Evolutionary conservation across 2,797 vertebrate genomes (phyloP).

Genomic region (Aratinga solstitialis): DNA sequence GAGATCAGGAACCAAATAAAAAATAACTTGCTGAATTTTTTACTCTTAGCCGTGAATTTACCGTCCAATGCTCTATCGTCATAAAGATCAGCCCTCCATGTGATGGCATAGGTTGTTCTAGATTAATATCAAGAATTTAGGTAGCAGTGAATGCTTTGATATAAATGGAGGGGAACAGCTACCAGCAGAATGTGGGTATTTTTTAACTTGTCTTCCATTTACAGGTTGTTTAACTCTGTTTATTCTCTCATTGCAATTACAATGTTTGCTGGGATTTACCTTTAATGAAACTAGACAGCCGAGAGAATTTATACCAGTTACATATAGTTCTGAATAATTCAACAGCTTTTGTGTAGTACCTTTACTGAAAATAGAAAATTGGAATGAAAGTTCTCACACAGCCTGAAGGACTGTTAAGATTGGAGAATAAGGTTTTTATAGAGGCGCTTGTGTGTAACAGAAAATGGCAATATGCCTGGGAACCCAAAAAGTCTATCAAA

Average conservation of each 20-base stretch:
- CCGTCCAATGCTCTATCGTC: background rate
- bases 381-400: background rate
- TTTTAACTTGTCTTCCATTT: background rate
- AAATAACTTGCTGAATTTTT: background rate
- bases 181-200: background rate
- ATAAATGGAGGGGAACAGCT: background rate
- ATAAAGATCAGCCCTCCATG: background rate
- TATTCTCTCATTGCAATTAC: background rate
- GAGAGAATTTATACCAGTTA: background rate
- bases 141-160: background rate
- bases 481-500: background rate
- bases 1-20: background rate
- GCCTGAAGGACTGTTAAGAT: background rate
- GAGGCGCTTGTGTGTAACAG: background rate
- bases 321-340: slow-evolving; percentile 23
- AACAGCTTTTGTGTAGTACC: background rate
- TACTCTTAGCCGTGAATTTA: background rate
- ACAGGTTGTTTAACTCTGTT: background rate
- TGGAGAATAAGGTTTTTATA: background rate
- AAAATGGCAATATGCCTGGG: background rate
- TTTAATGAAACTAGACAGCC: slow-evolving; percentile 8
- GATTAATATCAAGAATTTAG: background rate
- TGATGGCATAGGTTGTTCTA: background rate
- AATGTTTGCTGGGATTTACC: background rate
- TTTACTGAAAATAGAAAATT: slow-evolving; percentile 3